Base-by-base conservation (phyloP, 23 tunicate species). In the Trididemnum clinides region DNA sequence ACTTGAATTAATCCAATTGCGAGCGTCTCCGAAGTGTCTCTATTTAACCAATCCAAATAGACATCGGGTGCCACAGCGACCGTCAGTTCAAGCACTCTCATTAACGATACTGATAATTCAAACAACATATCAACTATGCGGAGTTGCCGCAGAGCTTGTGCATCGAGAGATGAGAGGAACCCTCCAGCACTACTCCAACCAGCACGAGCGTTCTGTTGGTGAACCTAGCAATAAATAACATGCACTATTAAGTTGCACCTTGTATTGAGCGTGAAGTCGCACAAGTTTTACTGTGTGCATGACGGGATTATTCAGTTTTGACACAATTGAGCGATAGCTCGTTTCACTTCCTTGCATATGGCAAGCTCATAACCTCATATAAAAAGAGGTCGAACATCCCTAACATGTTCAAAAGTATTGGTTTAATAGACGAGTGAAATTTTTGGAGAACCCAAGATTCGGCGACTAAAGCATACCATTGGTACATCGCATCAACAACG, bases 51-150 rank as follows among this genome's bases (percentile, higher is more conserved):
- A 72, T 94, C 90, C 35, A 94, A 66, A 35, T 87, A 94, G n/a
- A 85, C 95, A 39, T 64, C 87, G 1, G 98, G 98, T 10, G 98
- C 98, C 0, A 94, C 65, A 5, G 98, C 66, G 33, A 89, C 51
- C 20, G 98, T 80, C 70, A 94, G 81, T 57, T 94, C 98, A 29
- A 94, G 87, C 10, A 94, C 98, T 4, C 98, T 77, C 87, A 94
- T 51, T 33, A 94, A 74, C 10, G 94, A 83, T 31, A 94, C 98
- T 7, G 98, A 89, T 0, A 94, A 78, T 23, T 94, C 98, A 64
- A 94, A 94, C 80, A 94, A 50, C 98, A 94, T 94, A 85, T 94
- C 98, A 12, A 94, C 98, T 38, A 94, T 94, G 18, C 98, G 94
- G 0, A 94, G 88, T 57, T 94, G 98, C 6, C 98, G 88, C 18